Percentiles rank a stretch among this genome's conserved stretches.
These are phyloP conservation scores for Argyresthia goedartella DNA, from an alignment of 2,888 invertebrate genomes.

Conservation along the genomic window DNA sequence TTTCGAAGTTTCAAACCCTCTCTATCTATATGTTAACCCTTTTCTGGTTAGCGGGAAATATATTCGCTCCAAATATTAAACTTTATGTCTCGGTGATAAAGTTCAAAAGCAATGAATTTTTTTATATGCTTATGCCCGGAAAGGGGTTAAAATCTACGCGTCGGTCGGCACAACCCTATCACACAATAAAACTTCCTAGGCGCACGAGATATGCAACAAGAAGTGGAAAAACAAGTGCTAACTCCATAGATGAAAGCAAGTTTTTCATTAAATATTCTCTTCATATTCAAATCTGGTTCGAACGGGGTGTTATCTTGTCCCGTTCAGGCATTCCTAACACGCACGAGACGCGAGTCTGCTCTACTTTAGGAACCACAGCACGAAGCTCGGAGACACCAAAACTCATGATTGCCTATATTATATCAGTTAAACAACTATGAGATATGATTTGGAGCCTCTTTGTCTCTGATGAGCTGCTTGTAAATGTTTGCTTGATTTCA, in stretches of 20 bases:
- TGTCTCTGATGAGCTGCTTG: conserved; percentile 6
- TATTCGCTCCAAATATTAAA: too few relatives aligned
- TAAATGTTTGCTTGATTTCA: conserved; percentile 9
- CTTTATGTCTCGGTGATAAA: too few relatives aligned
- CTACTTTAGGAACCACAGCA: conserved; percentile 36
- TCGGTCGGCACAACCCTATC: too few relatives aligned
- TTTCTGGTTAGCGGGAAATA: too few relatives aligned
- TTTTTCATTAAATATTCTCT: conserved; percentile 64
- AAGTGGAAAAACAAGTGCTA: background rate
- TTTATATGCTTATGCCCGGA: too few relatives aligned
- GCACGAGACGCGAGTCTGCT: conserved; percentile 21
- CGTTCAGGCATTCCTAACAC: conserved; percentile 45
- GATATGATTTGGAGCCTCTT: conserved; percentile 20
- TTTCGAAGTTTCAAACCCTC: too few relatives aligned
- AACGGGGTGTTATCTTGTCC: conserved; percentile 40
- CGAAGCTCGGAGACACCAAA: conserved; percentile 37
- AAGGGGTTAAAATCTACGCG: too few relatives aligned
- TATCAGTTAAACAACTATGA: conserved; percentile 28
- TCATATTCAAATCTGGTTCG: conserved; percentile 64
- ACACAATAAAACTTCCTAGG: too few relatives aligned
- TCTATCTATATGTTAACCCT: too few relatives aligned
- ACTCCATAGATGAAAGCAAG: conserved; percentile 25
- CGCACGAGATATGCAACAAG: too few relatives aligned
- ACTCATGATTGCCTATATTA: conserved; percentile 54
- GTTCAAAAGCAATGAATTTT: too few relatives aligned